Evolutionary conservation across 1,140 invertebrate genomes (phyloP).

Genomic region (Drosophila watanabei): DNA sequence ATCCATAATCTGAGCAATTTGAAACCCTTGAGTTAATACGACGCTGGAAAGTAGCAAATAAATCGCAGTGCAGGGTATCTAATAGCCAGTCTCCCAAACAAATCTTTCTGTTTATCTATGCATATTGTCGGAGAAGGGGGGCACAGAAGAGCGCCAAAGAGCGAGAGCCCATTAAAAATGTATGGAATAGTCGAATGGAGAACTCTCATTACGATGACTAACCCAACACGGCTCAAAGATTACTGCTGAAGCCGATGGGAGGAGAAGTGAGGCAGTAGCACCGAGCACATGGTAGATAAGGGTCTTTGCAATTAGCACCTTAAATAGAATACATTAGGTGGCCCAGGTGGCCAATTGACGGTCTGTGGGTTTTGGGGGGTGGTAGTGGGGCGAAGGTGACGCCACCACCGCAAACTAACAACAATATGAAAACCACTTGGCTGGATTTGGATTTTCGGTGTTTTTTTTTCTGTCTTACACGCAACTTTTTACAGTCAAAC

Average conservation of each 20-base stretch:
- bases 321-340: conserved; percentile 60
- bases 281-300: conserved; percentile 53
- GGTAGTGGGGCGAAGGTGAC: conserved; percentile 32
- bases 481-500: conserved; percentile 51
- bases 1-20: background rate
- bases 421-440: conserved; percentile 47
- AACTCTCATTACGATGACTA: conserved; percentile 43
- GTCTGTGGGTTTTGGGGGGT: background rate
- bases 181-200: conserved; percentile 29
- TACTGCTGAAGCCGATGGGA: background rate
- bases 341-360: conserved; percentile 43
- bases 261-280: background rate
- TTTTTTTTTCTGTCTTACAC: conserved; percentile 33
- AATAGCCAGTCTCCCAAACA: background rate
- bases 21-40: background rate
- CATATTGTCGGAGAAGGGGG: conserved; percentile 18
- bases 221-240: conserved; percentile 26
- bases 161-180: conserved; percentile 39
- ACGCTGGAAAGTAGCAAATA: background rate
- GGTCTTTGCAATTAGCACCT: conserved; percentile 57
- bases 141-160: conserved; percentile 3
- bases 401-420: conserved; percentile 34
- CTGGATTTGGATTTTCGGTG: conserved; percentile 45
- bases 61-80: conserved; percentile 22
- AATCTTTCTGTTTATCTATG: conserved; percentile 20